Percentiles rank a stretch among this genome's conserved stretches.
Conservation (phyloP, 2,888 invertebrate species). For the Cryptus viduatorius region DNA sequence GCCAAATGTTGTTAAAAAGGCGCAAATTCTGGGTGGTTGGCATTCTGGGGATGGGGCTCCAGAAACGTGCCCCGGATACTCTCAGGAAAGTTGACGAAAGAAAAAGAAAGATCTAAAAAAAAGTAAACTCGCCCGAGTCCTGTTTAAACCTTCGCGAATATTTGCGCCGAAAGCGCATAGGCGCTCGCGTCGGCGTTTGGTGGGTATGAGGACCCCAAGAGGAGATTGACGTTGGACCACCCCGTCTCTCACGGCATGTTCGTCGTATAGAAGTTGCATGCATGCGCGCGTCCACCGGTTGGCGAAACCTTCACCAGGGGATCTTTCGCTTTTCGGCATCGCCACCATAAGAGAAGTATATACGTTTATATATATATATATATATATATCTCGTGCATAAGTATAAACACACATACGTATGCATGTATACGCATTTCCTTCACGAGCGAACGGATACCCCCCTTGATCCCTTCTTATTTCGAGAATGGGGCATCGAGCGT, state of each 20-base stretch:
- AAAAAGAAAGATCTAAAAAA: conserved; percentile 14
- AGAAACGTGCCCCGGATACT: conserved; percentile 40
- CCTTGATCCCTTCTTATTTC: conserved; percentile 68
- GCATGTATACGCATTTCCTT: conserved; percentile 26
- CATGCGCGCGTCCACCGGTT: conserved; percentile 50
- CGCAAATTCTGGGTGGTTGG: conserved; percentile 60
- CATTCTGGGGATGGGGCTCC: conserved; percentile 29
- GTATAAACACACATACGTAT: background rate
- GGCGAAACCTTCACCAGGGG: conserved; percentile 52
- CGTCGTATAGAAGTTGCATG: conserved; percentile 39
- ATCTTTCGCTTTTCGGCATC: conserved; percentile 57
- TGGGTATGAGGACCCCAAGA: conserved; percentile 67
- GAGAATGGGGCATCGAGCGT: conserved; percentile 63
- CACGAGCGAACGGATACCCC: conserved; percentile 44
- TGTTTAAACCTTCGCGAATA: conserved; percentile 80
- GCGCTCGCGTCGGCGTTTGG: conserved; percentile 54
- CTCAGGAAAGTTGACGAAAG: conserved; percentile 56
- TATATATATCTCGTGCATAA: background rate
- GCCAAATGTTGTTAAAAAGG: background rate
- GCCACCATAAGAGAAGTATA: background rate
- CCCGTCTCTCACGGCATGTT: conserved; percentile 69
- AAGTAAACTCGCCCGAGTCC: conserved; percentile 52
- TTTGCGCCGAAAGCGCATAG: conserved; percentile 81
- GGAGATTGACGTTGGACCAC: conserved; percentile 83
- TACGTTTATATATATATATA: background rate